Conservation (phyloP, 2,797 vertebrate species). For the Harpagifer antarcticus region DNA sequence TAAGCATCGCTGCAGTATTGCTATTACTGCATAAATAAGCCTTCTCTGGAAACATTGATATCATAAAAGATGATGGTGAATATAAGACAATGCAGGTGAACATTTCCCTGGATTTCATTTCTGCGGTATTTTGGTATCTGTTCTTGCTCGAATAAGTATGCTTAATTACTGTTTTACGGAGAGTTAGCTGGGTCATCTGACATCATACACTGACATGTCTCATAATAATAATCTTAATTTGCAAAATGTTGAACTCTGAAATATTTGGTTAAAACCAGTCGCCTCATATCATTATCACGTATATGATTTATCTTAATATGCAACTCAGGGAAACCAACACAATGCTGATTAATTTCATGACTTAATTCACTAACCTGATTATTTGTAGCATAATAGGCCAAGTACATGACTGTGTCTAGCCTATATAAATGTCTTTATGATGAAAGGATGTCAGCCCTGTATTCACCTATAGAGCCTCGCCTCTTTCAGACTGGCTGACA, state of each 20-base stretch:
- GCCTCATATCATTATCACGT: not conserved
- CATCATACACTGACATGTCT: too few species aligned
- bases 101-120: not conserved
- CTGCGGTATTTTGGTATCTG: too few species aligned
- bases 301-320: too few species aligned
- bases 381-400: not conserved
- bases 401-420: conserved; percentile 10
- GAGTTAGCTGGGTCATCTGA: too few species aligned
- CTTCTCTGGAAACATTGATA: not conserved
- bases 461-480: conserved; percentile 32
- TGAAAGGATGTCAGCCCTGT: not conserved
- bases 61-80: not conserved
- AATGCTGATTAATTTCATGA: not conserved
- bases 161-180: too few species aligned
- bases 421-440: conserved; percentile 20
- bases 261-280: not conserved
- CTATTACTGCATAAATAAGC: not conserved
- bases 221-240: too few species aligned
- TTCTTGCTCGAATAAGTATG: too few species aligned
- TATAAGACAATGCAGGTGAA: too few species aligned
- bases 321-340: too few species aligned
- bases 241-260: too few species aligned
- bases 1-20: too few species aligned
- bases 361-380: not conserved
- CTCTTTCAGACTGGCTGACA: conserved; percentile 38